phyloP scores from a whole-genome alignment of 64 coral and sea anemone species.

The Orbicella faveolata region DNA sequence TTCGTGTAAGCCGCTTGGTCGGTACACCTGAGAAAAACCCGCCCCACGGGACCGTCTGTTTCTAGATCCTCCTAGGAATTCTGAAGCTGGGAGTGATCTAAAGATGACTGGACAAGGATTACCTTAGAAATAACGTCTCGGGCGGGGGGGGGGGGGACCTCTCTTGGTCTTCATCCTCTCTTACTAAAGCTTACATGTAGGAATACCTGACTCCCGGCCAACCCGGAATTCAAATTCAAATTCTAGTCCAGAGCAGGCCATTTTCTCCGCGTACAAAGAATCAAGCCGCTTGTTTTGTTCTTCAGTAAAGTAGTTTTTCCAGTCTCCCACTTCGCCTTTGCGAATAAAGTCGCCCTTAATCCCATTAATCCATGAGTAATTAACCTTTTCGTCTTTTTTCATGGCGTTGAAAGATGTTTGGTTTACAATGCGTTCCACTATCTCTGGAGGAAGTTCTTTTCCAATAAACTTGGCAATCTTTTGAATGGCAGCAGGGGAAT shows the following conservation, averaged over 20 bases:
- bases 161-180: too few species aligned
- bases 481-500: not conserved
- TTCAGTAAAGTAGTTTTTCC: conserved; percentile 41
- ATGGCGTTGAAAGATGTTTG: conserved; percentile 42
- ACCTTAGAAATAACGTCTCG: too few species aligned
- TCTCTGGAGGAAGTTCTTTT: conserved; percentile 23
- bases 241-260: conserved; percentile 18
- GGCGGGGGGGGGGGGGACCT: too few species aligned
- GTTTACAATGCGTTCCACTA: conserved; percentile 7
- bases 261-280: conserved; percentile 31
- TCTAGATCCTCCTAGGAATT: too few species aligned
- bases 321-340: conserved; percentile 45
- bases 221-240: too few species aligned
- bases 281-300: conserved; percentile 40
- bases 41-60: too few species aligned
- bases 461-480: conserved; percentile 43
- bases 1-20: too few species aligned
- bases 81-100: too few species aligned
- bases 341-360: conserved; percentile 9
- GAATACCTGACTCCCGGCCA: too few species aligned
- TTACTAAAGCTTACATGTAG: too few species aligned
- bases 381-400: not conserved
- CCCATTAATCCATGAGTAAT: not conserved
- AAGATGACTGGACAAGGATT: too few species aligned
- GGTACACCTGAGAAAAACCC: too few species aligned